Evolutionary conservation across 2,797 vertebrate species (phyloP).

Genomic region (Xyrichtys novacula): DNA sequence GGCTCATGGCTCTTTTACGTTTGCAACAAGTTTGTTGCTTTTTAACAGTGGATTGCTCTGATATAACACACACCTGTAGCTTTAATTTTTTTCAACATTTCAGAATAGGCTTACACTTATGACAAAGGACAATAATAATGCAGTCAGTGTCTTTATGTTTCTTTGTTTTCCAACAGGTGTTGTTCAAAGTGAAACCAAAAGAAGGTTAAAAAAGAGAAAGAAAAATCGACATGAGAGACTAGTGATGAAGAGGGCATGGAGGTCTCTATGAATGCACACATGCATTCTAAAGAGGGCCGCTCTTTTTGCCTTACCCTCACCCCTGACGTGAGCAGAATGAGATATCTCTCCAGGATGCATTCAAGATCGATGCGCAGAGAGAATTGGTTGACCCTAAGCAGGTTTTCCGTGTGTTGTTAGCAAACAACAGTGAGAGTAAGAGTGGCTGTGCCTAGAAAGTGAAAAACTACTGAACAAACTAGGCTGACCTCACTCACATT

Average conservation of each 20-base stretch:
- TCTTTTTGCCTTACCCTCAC: constrained; percentile 51
- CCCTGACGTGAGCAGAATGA: constrained; percentile 72
- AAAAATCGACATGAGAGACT: constrained; percentile 16
- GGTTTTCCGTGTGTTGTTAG: constrained; percentile 39
- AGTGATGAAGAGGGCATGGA: constrained; percentile 48
- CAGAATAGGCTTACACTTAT: not conserved
- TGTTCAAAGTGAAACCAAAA: constrained; percentile 35
- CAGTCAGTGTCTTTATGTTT: not conserved
- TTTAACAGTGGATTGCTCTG: not conserved
- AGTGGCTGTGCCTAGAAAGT: constrained; percentile 12
- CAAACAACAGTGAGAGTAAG: constrained; percentile 36
- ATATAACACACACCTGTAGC: not conserved
- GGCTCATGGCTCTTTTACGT: too few species aligned
- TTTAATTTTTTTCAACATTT: not conserved
- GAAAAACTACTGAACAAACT: constrained; percentile 57
- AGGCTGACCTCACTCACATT: constrained; percentile 72
- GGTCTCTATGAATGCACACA: constrained; percentile 59
- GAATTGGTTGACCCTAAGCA: constrained; percentile 34
- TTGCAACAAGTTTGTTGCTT: too few species aligned
- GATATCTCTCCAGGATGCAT: constrained; percentile 41
- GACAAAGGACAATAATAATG: not conserved
- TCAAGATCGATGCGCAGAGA: constrained; percentile 44
- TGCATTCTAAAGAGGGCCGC: constrained; percentile 76
- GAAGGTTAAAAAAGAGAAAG: constrained; percentile 16
- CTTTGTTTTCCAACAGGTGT: constrained; percentile 6